Conservation (phyloP, 2,113 vertebrate species). For the Peucedramus taeniatus region DNA sequence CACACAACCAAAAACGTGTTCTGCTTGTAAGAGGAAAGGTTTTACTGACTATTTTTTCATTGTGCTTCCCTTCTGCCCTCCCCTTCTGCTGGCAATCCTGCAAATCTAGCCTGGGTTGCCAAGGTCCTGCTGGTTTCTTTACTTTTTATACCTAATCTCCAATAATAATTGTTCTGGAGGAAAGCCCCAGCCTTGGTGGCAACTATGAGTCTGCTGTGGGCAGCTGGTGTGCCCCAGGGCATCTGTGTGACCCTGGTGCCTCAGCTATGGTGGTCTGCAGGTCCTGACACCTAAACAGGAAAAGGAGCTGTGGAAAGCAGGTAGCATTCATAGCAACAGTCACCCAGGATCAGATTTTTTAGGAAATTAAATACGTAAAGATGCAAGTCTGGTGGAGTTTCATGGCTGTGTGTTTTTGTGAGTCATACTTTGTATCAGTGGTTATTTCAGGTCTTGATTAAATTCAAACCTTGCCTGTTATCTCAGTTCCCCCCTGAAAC, state of each 20-base stretch:
- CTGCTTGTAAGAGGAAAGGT: neutral
- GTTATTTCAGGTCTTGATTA: neutral
- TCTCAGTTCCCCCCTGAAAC: neutral
- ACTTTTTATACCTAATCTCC: neutral
- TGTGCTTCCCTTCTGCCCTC: neutral
- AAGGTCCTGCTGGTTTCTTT: neutral
- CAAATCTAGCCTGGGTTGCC: neutral
- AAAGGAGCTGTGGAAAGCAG: neutral
- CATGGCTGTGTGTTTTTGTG: neutral
- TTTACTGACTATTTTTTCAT: neutral
- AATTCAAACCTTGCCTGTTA: neutral
- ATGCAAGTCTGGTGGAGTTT: neutral
- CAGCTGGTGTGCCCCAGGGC: neutral
- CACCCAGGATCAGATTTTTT: neutral
- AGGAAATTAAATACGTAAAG: neutral
- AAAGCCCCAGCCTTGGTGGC: neutral
- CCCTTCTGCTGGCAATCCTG: neutral
- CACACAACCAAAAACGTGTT: neutral
- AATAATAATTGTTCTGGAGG: neutral
- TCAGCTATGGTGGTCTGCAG: neutral
- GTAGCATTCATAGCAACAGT: neutral
- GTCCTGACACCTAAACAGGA: neutral
- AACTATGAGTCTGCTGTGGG: neutral
- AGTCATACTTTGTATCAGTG: neutral
- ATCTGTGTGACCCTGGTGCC: accelerated